Conservation (phyloP, 2,113 vertebrate species). For the Ochotona curzoniae region DNA sequence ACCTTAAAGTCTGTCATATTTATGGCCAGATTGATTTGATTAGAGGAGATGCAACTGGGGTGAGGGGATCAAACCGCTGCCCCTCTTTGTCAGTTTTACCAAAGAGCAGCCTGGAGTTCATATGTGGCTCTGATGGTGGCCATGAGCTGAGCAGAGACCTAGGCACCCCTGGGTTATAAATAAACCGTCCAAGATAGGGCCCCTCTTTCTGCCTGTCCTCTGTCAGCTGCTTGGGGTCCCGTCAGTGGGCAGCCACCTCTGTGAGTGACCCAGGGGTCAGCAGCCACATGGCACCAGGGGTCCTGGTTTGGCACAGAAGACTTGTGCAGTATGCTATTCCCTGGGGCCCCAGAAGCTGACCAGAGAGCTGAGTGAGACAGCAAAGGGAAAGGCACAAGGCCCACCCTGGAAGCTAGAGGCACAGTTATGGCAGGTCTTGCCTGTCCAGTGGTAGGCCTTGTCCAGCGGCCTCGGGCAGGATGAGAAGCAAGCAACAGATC, state of each 20-base stretch:
- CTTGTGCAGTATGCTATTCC: not conserved
- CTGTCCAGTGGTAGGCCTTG: not conserved
- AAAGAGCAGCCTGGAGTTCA: constrained; percentile 49
- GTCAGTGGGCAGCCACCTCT: not conserved
- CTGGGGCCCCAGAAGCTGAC: not conserved
- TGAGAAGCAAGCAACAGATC: constrained; percentile 54
- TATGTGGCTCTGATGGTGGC: constrained; percentile 60
- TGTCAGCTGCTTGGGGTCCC: not conserved
- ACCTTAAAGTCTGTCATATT: constrained; percentile 53
- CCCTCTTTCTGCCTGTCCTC: not conserved
- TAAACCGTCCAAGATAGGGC: constrained; percentile 41
- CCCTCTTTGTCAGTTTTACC: constrained; percentile 62
- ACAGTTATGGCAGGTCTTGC: not conserved
- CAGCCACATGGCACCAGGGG: not conserved
- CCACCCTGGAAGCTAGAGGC: not conserved
- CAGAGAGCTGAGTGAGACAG: not conserved
- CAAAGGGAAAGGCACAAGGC: not conserved
- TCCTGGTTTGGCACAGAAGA: not conserved
- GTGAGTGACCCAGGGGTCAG: not conserved
- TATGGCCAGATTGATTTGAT: constrained; percentile 58
- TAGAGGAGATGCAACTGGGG: constrained; percentile 30
- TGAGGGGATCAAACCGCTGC: constrained; percentile 33
- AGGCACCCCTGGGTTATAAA: constrained; percentile 9
- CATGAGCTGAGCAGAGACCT: constrained; percentile 55
- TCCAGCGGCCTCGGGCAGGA: not conserved